Base-by-base conservation (phyloP, 2,888 invertebrate genomes). In the Boloria selene region DNA sequence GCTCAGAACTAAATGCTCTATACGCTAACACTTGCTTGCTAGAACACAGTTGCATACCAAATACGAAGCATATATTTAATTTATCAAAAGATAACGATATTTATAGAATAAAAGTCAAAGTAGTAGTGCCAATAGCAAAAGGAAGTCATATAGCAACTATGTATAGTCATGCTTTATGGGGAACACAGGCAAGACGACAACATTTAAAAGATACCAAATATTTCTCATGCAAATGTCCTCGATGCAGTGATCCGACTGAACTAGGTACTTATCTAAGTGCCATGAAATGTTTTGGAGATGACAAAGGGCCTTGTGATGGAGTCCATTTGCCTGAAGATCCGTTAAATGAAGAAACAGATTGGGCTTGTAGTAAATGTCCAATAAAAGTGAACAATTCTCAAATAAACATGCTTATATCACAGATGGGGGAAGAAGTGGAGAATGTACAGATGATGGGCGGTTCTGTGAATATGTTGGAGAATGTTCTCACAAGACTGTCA, bases 131-230 rank as follows among this genome's bases (percentile, higher is more conserved):
- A 0, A 94, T 97, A 31, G 85, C 92, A 71, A 95, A 94, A 82
- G 96, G 95, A 0, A 94, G 95, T 50, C 95, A 97, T 78, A 93
- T 98, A 44, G 94, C 95, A 10, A 97, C 97, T 1, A 96, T 96
- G 94, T 98, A 97, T 76, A 97, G 97, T 5, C 97, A 97, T 79
- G 96, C 96, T 13, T 85, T 98, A 68, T 97, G 97, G 97, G 96
- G 97, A 1, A 97, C 97, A 0, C 95, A 95, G 80, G 95, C 95
- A 47, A 93, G 97, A 72, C 93, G 96, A 68, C 95, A 96, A 73
- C 97, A 97, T 87, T 88, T 97, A 22, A 91, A 93, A 72, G 94
- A 95, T 68, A 96, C 96, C 0, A 97, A 97, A 85, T 96, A 96
- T 79, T 97, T 97, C 74, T 83, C 92, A 0, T 97, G 97, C 72